Base-by-base conservation (phyloP, 2,888 invertebrate species). In the Tiliacea aurago region DNA sequence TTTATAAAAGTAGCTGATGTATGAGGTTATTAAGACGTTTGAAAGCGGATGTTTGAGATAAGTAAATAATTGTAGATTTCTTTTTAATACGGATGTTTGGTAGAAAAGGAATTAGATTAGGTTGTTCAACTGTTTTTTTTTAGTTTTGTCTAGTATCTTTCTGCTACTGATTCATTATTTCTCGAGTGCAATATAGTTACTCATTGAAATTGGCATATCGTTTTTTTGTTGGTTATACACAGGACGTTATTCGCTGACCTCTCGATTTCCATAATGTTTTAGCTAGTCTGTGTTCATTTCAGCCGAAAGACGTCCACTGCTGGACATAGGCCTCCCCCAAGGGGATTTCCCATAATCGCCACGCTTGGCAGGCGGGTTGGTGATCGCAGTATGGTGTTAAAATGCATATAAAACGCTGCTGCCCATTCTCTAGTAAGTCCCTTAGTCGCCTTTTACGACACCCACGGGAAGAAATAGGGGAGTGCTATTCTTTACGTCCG, bases 41-140 rank as follows among this genome's bases (percentile, higher is more conserved):
- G 65, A 11, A 15, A 63, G 33, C 81, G 79, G 75, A 81, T 81
- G 75, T 79, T 83, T 78, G 51, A 13, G n/a, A 33, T 59, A 68
- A 43, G 51, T 65, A 68, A 75, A 81, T 65, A 62, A 65, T 62
- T 70, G 33, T 66, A 53, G 51, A 41, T 28, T 73, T 74, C 11
- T 68, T 70, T 82, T 68, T 4, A 70, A 59, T 65, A 5, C 62
- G 61, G 58, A 66, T 71, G 53, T 59, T 56, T 69, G 47, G 23
- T 51, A 10, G n/a, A 59, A 66, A 59, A 51, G 51, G 49, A 68
- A 70, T 68, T 33, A 20, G 20, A 45, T 43, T 33, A 10, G 43
- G 47, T 59, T 18, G 28, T 45, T 76, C 20, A 63, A 59, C 45
- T 37, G 33, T 56, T n/a, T 53, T 28, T 55, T 43, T 62, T 23